phyloP scores from a whole-genome alignment of 2,888 invertebrate genomes.

The Hemistola chrysoprasaria region DNA sequence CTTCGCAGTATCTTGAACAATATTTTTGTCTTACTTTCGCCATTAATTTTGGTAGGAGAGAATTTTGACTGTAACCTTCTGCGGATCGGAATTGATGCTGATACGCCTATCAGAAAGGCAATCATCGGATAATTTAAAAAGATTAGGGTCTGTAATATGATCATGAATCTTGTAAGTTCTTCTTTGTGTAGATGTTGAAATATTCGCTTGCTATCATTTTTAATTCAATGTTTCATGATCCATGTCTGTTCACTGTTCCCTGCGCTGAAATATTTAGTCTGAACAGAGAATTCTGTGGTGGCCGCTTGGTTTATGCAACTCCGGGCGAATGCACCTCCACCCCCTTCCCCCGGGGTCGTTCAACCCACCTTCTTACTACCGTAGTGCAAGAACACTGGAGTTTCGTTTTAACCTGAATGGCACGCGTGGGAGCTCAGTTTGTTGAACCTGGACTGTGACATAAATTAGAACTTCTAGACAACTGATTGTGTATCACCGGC shows the following conservation, averaged over 20 bases:
- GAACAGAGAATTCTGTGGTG: constrained; percentile 43
- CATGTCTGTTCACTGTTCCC: not conserved
- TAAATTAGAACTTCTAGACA: constrained; percentile 20
- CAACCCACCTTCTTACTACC: constrained; percentile 54
- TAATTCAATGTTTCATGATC: not conserved
- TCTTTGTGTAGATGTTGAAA: too few species aligned
- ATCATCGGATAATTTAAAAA: too few species aligned
- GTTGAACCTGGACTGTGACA: constrained; percentile 35
- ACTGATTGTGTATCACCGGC: constrained; percentile 13
- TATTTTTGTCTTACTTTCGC: too few species aligned
- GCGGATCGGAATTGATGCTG: too few species aligned
- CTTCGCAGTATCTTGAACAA: too few species aligned
- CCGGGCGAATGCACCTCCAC: constrained; percentile 50
- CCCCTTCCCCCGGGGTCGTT: constrained; percentile 53
- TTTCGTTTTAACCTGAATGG: constrained; percentile 61
- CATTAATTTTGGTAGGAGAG: too few species aligned
- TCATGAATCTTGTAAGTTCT: too few species aligned
- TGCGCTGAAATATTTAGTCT: constrained; percentile 26
- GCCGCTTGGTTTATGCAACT: constrained; percentile 63
- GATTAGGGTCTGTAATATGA: too few species aligned
- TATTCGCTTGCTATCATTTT: too few species aligned
- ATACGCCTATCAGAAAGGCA: too few species aligned
- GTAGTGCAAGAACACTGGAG: constrained; percentile 48
- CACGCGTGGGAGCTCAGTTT: constrained; percentile 52
- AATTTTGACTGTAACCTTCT: too few species aligned